Base-by-base conservation (phyloP, 1,140 invertebrate species). In the Manduca sexta region DNA sequence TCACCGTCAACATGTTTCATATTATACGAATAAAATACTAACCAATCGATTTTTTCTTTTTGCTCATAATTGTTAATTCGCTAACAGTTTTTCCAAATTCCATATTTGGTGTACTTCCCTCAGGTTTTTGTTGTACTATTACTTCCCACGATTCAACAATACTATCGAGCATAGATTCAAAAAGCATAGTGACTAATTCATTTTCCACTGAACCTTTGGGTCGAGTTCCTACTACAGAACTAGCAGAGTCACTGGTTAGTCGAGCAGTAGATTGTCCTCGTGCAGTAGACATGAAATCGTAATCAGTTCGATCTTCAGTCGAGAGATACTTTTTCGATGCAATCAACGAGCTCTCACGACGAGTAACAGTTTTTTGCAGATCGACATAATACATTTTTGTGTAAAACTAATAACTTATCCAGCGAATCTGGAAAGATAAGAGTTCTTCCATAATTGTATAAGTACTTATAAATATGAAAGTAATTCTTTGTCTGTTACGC, bases 91-190 rank as follows among this genome's bases (percentile, higher is more conserved):
- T 75, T 11, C 35, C 50, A 21, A 69, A 45, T 2, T 67, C 69
- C 34, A 57, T 50, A 12, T 37, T 56, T 35, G 37, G 30, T 11
- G 33, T 35, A 30, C 43, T 52, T 4, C 68, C 61, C 10, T 70
- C 71, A 6, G 16, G 54, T 43, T 71, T 74, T 7, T 21, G 52
- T 30, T 48, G 49, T 42, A 43, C 49, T 21, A 74, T 77, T 7
- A 69, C 53, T 13, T 71, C 62, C 80, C 80, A 84, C 17, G 74
- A 74, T 2, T 73, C 62, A 6, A 84, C 66, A 30, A 84, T 80
- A 48, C 45, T 52, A 6, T 67, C 64, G 3, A 84, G 51, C 78
- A 82, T 84, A 6, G 74, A 73, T 31, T 79, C 70, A 41, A 80
- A 82, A 14, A 84, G 48, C 43, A 64, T 38, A 18, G 71, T 74